Evolutionary conservation across 2,113 vertebrate species (phyloP), one percentile per base, ranked within the genome.

Genomic region (Strix aluco): DNA sequence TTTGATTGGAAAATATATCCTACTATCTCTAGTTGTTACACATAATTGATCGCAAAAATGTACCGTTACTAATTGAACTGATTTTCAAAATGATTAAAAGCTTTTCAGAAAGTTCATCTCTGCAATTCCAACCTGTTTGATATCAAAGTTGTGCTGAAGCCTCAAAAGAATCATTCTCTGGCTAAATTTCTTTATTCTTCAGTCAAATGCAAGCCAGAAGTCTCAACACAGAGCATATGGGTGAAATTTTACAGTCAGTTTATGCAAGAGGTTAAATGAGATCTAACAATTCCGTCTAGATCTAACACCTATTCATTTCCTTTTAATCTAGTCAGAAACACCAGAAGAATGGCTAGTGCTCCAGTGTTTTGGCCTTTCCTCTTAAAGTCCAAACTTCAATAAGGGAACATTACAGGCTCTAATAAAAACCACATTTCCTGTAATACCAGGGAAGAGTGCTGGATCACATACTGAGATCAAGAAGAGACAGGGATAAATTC

Each of bases 261-360:
- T 92, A 93, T 93, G 85, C 85, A 93, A 84, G 57, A 96, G 67
- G 74, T 96, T 94, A 97, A 86, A 86, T 66, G 70, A 88, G 44
- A 88, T 58, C 85, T 93, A 94, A 88, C 0, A 0, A 88, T 88
- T 96, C 69, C 26, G 66, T 94, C 79, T 75, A 83, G 79, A 92
- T 92, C 71, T 63, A 42, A 40, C 5, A 40, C 40, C 40, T 40
- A 12, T 70, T 93, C 5, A 62, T 92, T 92, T 81, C 52, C 55
- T 80, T 88, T 93, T 81, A 78, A 83, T 86, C 86, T 81, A 92
- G 20, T 27, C 34, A 70, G 88, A 83, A 92, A 88, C 55, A 92
- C 46, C 67, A 66, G 75, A 80, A 92, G 80, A 93, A 92, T 81
- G 77, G 67, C 38, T 58, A 81, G 42, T 70, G 63, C 59, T 95